These are phyloP conservation scores for Noturus placidus DNA, from an alignment of 2,113 vertebrate species.

Conservation along the genomic window DNA sequence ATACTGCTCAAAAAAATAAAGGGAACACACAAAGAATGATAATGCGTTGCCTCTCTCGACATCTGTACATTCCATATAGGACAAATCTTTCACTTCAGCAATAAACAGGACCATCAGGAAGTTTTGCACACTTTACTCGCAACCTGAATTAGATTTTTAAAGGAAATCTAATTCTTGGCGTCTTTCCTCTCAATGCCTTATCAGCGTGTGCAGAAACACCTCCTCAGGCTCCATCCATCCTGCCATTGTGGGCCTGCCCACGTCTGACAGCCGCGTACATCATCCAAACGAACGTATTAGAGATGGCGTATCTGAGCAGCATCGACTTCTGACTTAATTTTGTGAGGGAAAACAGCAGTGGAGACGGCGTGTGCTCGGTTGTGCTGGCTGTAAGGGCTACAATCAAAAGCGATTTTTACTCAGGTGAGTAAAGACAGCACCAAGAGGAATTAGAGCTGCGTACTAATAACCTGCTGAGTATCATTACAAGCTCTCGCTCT, in stretches of 20 bases:
- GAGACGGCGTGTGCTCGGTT: not conserved
- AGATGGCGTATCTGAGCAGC: constrained; percentile 25
- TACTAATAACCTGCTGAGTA: constrained; percentile 12
- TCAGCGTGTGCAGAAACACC: constrained; percentile 39
- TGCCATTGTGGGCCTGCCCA: constrained; percentile 26
- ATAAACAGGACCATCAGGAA: constrained; percentile 18
- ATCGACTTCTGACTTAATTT: constrained; percentile 37
- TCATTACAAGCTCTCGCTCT: not conserved
- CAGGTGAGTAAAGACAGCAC: not conserved
- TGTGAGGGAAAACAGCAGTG: constrained; percentile 7
- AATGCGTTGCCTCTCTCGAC: not conserved
- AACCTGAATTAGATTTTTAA: constrained; percentile 37
- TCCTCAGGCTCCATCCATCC: constrained; percentile 41
- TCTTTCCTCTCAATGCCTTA: constrained; percentile 34
- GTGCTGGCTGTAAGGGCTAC: not conserved
- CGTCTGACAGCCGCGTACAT: constrained; percentile 31
- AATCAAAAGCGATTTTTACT: constrained; percentile 15
- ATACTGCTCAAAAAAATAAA: too few relatives aligned
- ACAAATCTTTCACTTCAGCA: not conserved
- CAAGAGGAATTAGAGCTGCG: not conserved
- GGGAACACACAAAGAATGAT: too few relatives aligned
- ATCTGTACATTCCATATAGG: not conserved
- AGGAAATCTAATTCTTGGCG: constrained; percentile 41
- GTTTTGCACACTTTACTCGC: constrained; percentile 20
- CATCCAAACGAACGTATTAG: constrained; percentile 42